phyloP scores from a whole-genome alignment of 2,888 invertebrate species.

The Brachylomia viminalis region DNA sequence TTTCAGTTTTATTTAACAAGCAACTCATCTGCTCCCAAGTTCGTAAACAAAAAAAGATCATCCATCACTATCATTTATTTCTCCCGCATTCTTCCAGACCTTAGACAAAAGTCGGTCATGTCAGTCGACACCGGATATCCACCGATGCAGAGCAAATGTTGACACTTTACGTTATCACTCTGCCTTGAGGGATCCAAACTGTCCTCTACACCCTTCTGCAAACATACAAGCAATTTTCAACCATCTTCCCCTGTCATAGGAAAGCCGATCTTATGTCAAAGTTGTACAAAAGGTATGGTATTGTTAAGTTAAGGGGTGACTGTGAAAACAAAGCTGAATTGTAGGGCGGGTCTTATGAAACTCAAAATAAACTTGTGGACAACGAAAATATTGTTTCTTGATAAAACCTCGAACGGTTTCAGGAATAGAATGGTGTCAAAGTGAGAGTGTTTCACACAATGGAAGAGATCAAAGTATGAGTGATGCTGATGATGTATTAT shows the following conservation, averaged over 20 bases:
- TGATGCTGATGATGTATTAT: conserved; percentile 15
- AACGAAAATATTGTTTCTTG: conserved; percentile 65
- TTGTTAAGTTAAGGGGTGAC: conserved; percentile 69
- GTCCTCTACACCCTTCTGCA: conserved; percentile 32
- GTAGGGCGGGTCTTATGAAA: conserved; percentile 55
- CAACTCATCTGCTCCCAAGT: conserved; percentile 30
- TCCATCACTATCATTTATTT: conserved; percentile 63
- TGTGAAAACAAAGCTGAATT: conserved; percentile 75
- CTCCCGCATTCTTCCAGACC: conserved; percentile 52
- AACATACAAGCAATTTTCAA: conserved; percentile 38
- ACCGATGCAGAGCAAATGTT: conserved; percentile 76
- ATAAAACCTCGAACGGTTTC: conserved; percentile 56
- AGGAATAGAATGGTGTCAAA: conserved; percentile 34
- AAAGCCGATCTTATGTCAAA: conserved; percentile 30
- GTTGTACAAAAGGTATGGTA: conserved; percentile 15
- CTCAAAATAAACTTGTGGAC: conserved; percentile 60
- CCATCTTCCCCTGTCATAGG: conserved; percentile 38
- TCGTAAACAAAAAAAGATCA: conserved; percentile 34
- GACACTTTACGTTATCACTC: conserved; percentile 83
- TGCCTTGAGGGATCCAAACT: conserved; percentile 62
- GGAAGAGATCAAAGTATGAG: conserved; percentile 25
- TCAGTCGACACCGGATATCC: conserved; percentile 83
- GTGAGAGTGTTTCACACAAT: conserved; percentile 33
- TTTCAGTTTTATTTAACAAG: conserved; percentile 14
- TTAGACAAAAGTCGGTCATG: conserved; percentile 67